Evolutionary conservation across 1,140 invertebrate species (phyloP).

Genomic region (Physella acuta): DNA sequence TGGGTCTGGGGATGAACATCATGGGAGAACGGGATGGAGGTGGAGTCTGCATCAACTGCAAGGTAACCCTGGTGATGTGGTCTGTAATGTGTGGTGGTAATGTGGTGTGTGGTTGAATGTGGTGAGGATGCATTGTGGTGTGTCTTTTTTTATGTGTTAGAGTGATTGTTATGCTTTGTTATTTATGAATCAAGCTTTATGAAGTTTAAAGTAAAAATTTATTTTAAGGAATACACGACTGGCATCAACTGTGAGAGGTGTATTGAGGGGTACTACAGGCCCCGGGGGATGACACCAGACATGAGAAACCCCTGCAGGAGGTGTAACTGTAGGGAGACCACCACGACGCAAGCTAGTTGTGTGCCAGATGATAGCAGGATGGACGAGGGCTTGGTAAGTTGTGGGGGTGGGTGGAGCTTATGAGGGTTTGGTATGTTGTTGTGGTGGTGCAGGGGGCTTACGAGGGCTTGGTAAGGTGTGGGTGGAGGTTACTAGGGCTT

Average conservation of each 20-base stretch:
- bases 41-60: slow-evolving; percentile 50
- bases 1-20: slow-evolving; percentile 41
- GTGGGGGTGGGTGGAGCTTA: too few species aligned
- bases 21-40: slow-evolving; percentile 44
- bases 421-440: too few species aligned
- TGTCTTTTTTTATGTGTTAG: too few species aligned
- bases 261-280: slow-evolving; percentile 80
- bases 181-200: too few species aligned
- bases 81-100: background rate
- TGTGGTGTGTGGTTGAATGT: too few species aligned
- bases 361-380: slow-evolving; percentile 55
- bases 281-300: slow-evolving; percentile 79
- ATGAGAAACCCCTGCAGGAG: slow-evolving; percentile 67
- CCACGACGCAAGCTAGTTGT: slow-evolving; percentile 89
- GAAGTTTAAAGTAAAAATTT: too few species aligned
- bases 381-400: slow-evolving; percentile 44
- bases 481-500: too few species aligned
- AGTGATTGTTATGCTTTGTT: too few species aligned
- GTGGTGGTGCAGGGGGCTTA: too few species aligned
- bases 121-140: too few species aligned
- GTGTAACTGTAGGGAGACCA: slow-evolving; percentile 78
- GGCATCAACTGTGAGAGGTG: slow-evolving; percentile 97
- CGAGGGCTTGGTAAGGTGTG: too few species aligned
- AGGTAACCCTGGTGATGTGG: slow-evolving; percentile 36
- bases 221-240: slow-evolving; percentile 79